phyloP scores from a whole-genome alignment of 1,140 invertebrate genomes.

The Notospermus geniculatus region DNA sequence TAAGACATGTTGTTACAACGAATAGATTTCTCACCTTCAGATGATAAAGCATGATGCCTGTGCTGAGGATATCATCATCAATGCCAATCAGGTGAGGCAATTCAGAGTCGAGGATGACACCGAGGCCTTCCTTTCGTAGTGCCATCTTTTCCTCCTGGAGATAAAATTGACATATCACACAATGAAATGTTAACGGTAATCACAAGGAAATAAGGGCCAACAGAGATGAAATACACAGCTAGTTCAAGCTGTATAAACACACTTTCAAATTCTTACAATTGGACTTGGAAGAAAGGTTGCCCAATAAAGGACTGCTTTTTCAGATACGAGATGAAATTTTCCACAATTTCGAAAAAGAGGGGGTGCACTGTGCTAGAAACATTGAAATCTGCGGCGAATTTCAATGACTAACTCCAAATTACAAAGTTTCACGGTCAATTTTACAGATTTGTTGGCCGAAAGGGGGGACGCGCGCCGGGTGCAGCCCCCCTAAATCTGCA shows the following conservation, averaged over 20 bases:
- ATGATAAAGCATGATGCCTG: slow-evolving; percentile 87
- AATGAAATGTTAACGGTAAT: not conserved
- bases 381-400: too few species aligned
- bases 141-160: slow-evolving; percentile 80
- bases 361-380: too few species aligned
- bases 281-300: too few species aligned
- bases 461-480: too few species aligned
- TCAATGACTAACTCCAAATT: too few species aligned
- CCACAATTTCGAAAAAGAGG: too few species aligned
- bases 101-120: slow-evolving; percentile 87
- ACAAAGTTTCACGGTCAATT: too few species aligned
- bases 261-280: not conserved
- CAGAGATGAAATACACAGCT: not conserved
- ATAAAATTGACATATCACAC: not conserved
- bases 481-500: too few species aligned
- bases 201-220: not conserved
- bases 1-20: too few species aligned
- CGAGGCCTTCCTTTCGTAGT: slow-evolving; percentile 67
- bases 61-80: slow-evolving; percentile 74
- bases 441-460: too few species aligned
- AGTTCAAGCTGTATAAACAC: not conserved
- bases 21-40: slow-evolving; percentile 69
- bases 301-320: too few species aligned
- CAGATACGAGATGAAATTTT: too few species aligned
- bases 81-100: slow-evolving; percentile 90